These are phyloP conservation scores for Hydrozoanthus tunicans DNA, from an alignment of 64 coral and sea anemone species.

Conservation along the genomic window DNA sequence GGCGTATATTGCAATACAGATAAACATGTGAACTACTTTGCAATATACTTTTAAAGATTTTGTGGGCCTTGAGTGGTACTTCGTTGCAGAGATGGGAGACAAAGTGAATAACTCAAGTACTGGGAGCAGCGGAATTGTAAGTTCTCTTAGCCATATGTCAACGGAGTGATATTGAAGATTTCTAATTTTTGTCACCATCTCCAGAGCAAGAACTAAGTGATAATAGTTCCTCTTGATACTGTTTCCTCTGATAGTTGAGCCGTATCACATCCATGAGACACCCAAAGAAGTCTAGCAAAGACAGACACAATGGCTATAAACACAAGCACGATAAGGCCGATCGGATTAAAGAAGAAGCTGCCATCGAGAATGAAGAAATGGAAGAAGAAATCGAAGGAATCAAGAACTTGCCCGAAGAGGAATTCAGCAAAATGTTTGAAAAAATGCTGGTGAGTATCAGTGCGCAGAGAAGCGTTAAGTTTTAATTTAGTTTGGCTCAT, in stretches of 20 bases:
- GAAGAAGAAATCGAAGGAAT: conserved; percentile 87
- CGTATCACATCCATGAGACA: conserved; percentile 91
- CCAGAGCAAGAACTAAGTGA: conserved; percentile 12
- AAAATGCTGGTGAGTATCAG: conserved; percentile 89
- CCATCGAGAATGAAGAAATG: conserved; percentile 66
- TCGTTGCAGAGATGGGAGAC: conserved; percentile 22
- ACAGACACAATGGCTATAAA: conserved; percentile 80
- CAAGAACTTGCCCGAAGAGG: conserved; percentile 71
- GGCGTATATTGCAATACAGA: background rate
- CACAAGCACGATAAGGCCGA: conserved; percentile 59
- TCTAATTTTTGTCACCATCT: conserved; percentile 3
- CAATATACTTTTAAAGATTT: background rate
- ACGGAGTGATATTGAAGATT: background rate
- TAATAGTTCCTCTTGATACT: conserved; percentile 14
- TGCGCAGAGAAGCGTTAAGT: conserved; percentile 32
- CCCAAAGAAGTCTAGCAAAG: conserved; percentile 71
- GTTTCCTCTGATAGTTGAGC: conserved; percentile 63
- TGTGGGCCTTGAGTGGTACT: background rate
- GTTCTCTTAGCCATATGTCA: background rate
- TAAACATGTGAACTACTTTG: conserved; percentile 33
- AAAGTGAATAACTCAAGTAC: conserved; percentile 28
- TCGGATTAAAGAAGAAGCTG: conserved; percentile 81
- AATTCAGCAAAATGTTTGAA: conserved; percentile 91
- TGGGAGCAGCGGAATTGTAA: conserved; percentile 53
- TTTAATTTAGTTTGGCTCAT: background rate